Evolutionary conservation across 92 coral and sea anemone species (phyloP).

Genomic region (Parazoanthus atlanticus): DNA sequence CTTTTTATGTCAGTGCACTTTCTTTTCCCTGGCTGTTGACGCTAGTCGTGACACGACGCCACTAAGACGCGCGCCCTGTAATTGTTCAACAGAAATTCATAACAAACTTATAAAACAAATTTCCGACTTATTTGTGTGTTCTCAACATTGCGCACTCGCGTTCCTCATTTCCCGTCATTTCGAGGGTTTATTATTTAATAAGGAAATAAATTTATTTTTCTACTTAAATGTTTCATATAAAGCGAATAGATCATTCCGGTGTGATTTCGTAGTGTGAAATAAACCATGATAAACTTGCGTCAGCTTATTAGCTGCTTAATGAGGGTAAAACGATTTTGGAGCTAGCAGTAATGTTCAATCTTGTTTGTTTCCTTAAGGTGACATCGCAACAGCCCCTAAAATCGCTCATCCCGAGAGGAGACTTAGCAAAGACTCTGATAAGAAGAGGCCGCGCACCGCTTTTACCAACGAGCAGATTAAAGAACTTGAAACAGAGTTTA

Average conservation of each 20-base stretch:
- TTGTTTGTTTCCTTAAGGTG: slow-evolving; percentile 28
- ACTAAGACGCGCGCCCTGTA: slow-evolving; percentile 2
- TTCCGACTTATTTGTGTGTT: slow-evolving; percentile 25
- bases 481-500: slow-evolving; percentile 89
- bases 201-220: slow-evolving; percentile 4
- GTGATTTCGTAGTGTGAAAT: neutral
- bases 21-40: neutral
- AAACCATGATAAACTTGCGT: slow-evolving; percentile 1
- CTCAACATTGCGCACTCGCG: neutral
- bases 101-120: slow-evolving; percentile 33
- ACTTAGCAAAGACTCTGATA: slow-evolving; percentile 38
- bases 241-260: neutral
- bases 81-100: slow-evolving; percentile 23
- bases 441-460: slow-evolving; percentile 94
- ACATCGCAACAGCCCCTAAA: neutral
- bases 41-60: slow-evolving; percentile 20
- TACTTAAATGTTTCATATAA: neutral
- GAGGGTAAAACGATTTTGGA: neutral
- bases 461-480: slow-evolving; percentile 97
- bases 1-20: neutral
- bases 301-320: slow-evolving; percentile 23
- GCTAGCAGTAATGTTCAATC: slow-evolving; percentile 2
- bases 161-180: slow-evolving; percentile 34
- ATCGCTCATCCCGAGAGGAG: slow-evolving; percentile 27
- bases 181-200: neutral